These are phyloP conservation scores for Trichogramma dendrolimi DNA, from an alignment of 2,888 invertebrate genomes.

Conservation along the genomic window DNA sequence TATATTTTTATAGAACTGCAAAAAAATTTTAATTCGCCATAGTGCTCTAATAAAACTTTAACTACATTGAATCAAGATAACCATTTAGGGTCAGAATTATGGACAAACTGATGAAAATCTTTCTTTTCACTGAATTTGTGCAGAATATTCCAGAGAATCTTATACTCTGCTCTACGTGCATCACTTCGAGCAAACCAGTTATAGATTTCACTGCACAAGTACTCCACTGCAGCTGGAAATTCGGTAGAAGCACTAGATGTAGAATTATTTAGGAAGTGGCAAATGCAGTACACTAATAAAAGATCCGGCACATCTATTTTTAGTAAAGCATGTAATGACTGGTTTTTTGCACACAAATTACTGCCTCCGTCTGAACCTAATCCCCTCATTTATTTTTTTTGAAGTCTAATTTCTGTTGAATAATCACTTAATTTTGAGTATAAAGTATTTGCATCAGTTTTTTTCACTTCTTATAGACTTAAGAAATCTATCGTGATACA, in stretches of 20 bases:
- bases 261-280: conserved; percentile 27
- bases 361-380: conserved; percentile 35
- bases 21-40: too few relatives aligned
- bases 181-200: conserved; percentile 31
- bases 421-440: not conserved
- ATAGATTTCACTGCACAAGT: conserved; percentile 29
- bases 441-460: conserved; percentile 10
- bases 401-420: conserved; percentile 10
- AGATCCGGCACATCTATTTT: conserved; percentile 29
- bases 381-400: conserved; percentile 29
- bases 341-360: conserved; percentile 32
- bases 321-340: conserved; percentile 32
- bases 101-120: too few relatives aligned
- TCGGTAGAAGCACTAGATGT: conserved; percentile 20
- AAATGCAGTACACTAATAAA: conserved; percentile 30
- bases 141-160: conserved; percentile 19
- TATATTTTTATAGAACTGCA: not conserved
- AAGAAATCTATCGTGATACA: conserved; percentile 25
- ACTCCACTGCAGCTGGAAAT: conserved; percentile 30
- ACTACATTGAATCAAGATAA: too few relatives aligned
- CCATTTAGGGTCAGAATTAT: too few relatives aligned
- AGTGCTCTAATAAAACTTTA: too few relatives aligned
- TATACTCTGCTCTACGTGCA: conserved; percentile 27
- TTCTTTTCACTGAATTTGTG: too few relatives aligned
- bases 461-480: conserved; percentile 17